These are phyloP conservation scores for Hippocampus barbouri DNA, from an alignment of 2,113 vertebrate species.

Conservation along the genomic window DNA sequence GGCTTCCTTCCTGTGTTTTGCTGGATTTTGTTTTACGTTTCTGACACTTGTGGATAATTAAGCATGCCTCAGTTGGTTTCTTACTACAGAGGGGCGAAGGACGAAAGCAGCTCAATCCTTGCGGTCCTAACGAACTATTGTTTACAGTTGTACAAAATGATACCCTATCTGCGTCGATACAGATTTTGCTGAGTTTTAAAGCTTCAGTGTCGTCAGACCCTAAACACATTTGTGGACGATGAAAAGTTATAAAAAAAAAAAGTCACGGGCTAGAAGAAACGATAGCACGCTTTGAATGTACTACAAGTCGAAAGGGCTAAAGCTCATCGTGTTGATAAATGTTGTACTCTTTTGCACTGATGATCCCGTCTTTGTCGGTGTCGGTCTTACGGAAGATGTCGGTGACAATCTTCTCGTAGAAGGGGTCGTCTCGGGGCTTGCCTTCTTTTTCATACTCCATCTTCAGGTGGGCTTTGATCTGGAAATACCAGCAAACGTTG, in stretches of 20 bases:
- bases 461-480: conserved; percentile 85
- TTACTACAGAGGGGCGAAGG: too few species aligned
- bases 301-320: conserved; percentile 50
- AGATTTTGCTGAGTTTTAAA: not conserved
- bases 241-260: not conserved
- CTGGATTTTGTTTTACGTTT: too few species aligned
- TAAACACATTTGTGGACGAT: not conserved
- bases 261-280: not conserved
- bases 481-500: not conserved
- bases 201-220: not conserved
- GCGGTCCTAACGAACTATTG: not conserved
- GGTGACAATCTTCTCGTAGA: conserved; percentile 79
- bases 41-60: too few species aligned
- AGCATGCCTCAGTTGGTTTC: too few species aligned
- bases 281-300: not conserved
- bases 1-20: not conserved
- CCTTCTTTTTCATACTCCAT: conserved; percentile 82
- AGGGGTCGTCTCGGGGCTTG: conserved; percentile 74
- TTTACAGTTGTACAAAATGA: not conserved
- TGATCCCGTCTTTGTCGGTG: conserved; percentile 78
- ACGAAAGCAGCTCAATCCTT: not conserved
- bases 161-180: not conserved
- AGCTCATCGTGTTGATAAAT: conserved; percentile 92
- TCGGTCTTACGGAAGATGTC: conserved; percentile 92
- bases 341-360: conserved; percentile 91